A percentile compares a stretch with the other conserved stretches of the same genome.
These are phyloP conservation scores for Synanthedon tipuliformis DNA, from an alignment of 2,888 invertebrate species.

Conservation along the genomic window DNA sequence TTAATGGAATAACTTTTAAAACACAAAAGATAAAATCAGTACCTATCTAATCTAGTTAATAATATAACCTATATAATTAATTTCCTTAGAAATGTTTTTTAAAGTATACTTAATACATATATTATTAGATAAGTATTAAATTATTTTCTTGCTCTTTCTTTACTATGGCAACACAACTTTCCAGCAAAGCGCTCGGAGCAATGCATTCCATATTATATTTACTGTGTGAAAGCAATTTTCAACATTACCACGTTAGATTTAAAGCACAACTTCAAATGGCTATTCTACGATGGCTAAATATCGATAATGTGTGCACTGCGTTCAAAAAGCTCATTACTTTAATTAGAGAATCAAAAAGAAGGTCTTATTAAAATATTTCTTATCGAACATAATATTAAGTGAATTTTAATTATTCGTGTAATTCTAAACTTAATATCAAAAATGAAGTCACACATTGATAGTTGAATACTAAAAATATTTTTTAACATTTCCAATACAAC, in stretches of 20 bases:
- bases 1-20: too few species aligned
- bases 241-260: slow-evolving; percentile 15
- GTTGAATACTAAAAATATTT: too few species aligned
- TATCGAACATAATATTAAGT: too few species aligned
- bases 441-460: too few species aligned
- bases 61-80: neutral
- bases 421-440: too few species aligned
- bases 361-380: too few species aligned
- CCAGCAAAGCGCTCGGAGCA: slow-evolving; percentile 27
- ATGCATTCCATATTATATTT: slow-evolving; percentile 36
- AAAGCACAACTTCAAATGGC: slow-evolving; percentile 18
- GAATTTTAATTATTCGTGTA: too few species aligned
- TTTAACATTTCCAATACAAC: too few species aligned
- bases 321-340: neutral
- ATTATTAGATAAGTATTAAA: neutral
- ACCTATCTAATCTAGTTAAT: too few species aligned
- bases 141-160: neutral
- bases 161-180: slow-evolving; percentile 31
- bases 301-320: neutral
- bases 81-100: neutral
- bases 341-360: too few species aligned
- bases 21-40: too few species aligned
- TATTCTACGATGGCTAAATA: neutral
- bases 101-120: neutral
- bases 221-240: slow-evolving; percentile 19